These are phyloP conservation scores for Myotis findleyi DNA, from an alignment of 2,797 vertebrate species.

Conservation along the genomic window DNA sequence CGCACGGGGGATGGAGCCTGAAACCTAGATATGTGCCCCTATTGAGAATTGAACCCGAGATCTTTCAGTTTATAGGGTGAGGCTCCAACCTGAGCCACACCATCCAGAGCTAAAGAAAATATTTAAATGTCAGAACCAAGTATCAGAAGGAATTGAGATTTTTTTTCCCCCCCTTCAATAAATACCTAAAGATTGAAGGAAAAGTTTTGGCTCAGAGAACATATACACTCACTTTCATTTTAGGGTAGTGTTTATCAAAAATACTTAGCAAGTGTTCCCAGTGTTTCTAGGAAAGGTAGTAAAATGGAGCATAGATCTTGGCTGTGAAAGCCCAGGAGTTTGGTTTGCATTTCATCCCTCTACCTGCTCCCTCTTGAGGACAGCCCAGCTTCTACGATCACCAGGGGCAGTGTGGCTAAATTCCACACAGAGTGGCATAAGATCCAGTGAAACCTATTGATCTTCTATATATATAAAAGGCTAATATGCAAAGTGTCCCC, in stretches of 20 bases:
- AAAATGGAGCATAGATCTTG: too few relatives aligned
- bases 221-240: constrained; percentile 56
- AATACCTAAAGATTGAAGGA: constrained; percentile 59
- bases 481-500: too few relatives aligned
- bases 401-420: background rate
- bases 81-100: too few relatives aligned
- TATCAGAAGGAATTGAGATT: constrained; percentile 20
- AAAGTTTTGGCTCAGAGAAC: constrained; percentile 35
- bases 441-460: background rate
- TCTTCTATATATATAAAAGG: too few relatives aligned
- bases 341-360: background rate
- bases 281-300: constrained; percentile 57
- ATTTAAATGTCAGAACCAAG: constrained; percentile 46
- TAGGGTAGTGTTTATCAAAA: constrained; percentile 64
- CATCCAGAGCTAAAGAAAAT: background rate
- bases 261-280: constrained; percentile 61
- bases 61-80: too few relatives aligned
- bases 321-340: too few relatives aligned
- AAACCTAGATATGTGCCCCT: too few relatives aligned
- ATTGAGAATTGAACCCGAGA: too few relatives aligned
- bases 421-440: constrained; percentile 58
- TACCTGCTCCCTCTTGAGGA: background rate
- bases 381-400: constrained; percentile 21
- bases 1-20: too few relatives aligned
- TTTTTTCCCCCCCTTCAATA: background rate